Evolutionary conservation across 1,140 invertebrate genomes (phyloP), one percentile per base, ranked within the genome.

Genomic region (Nylanderia fulva): DNA sequence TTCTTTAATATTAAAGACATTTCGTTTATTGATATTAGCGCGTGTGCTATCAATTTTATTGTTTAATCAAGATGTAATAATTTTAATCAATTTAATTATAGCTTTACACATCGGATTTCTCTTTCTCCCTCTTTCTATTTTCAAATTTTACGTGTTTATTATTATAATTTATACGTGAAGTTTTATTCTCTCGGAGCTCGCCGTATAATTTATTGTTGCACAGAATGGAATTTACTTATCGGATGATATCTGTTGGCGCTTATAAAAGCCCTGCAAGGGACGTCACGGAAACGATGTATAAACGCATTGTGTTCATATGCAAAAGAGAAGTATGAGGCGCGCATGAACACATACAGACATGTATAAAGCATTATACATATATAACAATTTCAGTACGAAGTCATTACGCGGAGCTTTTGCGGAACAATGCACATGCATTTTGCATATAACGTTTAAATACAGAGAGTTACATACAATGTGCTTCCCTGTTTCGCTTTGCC

Each of bases 381-480:
- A 69, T 9, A 54, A 54, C 39, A 69, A 42, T 71, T 42, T 29
- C 13, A 6, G 36, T n/a, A n/a, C n/a, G 1, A 56, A 71, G 64
- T 82, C 52, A 33, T 71, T 71, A 42, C 21, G 52, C 48, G 24
- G 45, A 71, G 6, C 13, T 2, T 71, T 82, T 52, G 18, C 24
- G 13, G n/a, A 71, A 42, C 52, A 82, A 42, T 24, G 52, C 66
- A 3, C 36, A 52, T 52, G 45, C 45, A 45, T 54, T 80, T 69
- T 80, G 21, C 64, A 42, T 56, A 66, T 66, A 36, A 52, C 48
- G 33, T 80, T n/a, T 71, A 82, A 80, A 58, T 58, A 42, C 52
- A 52, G 36, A 21, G 66, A 82, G 24, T 82, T 13, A 60, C 58
- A 82, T 45, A 45, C 24, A 82, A 71, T 60, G 77, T 54, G 4